A percentile compares a stretch with the other conserved stretches of the same genome.
phyloP scores from a whole-genome alignment of 2,113 vertebrate genomes.

The Cariama cristata region DNA sequence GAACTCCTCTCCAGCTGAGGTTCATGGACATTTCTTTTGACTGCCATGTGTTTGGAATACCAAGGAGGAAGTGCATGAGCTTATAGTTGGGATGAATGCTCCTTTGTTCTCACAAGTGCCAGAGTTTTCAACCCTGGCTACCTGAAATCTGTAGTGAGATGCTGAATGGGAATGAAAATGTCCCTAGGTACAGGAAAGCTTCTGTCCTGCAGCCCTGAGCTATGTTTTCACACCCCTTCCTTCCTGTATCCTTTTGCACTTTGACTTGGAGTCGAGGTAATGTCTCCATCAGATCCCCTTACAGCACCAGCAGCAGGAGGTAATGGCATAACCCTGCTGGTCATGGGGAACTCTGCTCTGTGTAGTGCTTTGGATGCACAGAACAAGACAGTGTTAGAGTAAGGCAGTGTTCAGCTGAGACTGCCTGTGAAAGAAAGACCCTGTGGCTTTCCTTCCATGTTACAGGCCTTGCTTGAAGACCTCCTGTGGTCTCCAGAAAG shows the following conservation, averaged over 20 bases:
- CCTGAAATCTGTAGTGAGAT: background rate
- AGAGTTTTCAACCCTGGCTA: background rate
- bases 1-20: background rate
- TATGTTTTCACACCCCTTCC: background rate
- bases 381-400: background rate
- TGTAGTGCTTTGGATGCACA: background rate
- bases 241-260: background rate
- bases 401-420: background rate
- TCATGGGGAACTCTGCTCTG: background rate
- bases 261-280: background rate
- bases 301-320: background rate
- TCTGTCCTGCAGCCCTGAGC: background rate
- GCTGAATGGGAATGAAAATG: background rate
- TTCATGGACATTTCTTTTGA: background rate
- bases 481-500: background rate
- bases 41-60: background rate
- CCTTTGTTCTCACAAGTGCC: background rate
- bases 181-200: background rate
- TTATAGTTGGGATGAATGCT: background rate
- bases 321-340: background rate
- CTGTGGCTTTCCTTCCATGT: background rate
- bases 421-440: background rate
- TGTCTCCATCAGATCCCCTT: background rate
- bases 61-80: background rate
- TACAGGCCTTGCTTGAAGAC: background rate